These are phyloP conservation scores for Agriopis marginaria DNA, from an alignment of 2,888 invertebrate species.

Conservation along the genomic window DNA sequence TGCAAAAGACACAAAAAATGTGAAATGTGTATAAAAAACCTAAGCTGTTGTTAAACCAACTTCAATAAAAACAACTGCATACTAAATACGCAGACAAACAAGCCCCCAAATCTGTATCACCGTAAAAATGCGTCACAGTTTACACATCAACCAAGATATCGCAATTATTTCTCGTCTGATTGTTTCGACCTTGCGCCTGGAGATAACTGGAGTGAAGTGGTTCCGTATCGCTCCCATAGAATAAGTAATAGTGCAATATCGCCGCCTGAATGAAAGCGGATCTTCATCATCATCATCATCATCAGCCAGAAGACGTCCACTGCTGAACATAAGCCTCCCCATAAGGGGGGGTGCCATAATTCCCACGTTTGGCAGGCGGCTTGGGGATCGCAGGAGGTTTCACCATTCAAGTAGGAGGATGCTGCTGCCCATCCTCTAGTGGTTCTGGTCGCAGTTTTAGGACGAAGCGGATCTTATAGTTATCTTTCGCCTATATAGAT, in stretches of 20 bases:
- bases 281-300: too few species aligned
- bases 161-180: constrained; percentile 13
- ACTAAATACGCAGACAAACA: background rate
- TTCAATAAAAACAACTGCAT: background rate
- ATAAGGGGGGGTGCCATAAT: too few species aligned
- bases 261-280: constrained; percentile 11
- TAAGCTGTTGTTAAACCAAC: background rate
- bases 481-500: constrained; percentile 5
- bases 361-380: too few species aligned
- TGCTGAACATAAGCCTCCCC: too few species aligned
- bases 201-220: constrained; percentile 21
- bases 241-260: background rate
- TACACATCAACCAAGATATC: background rate
- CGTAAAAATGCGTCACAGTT: constrained; percentile 4
- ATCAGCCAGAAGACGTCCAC: too few species aligned
- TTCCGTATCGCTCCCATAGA: background rate
- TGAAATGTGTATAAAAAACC: background rate
- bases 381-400: too few species aligned
- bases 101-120: background rate
- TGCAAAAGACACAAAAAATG: background rate
- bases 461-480: constrained; percentile 21
- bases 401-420: too few species aligned
- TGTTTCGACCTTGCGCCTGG: constrained; percentile 25
- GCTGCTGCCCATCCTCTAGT: too few species aligned
- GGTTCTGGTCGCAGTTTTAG: too few species aligned